Evolutionary conservation across 2,797 vertebrate species (phyloP), one percentile per base, ranked within the genome.

Genomic region (Schizopygopsis pylzovi): DNA sequence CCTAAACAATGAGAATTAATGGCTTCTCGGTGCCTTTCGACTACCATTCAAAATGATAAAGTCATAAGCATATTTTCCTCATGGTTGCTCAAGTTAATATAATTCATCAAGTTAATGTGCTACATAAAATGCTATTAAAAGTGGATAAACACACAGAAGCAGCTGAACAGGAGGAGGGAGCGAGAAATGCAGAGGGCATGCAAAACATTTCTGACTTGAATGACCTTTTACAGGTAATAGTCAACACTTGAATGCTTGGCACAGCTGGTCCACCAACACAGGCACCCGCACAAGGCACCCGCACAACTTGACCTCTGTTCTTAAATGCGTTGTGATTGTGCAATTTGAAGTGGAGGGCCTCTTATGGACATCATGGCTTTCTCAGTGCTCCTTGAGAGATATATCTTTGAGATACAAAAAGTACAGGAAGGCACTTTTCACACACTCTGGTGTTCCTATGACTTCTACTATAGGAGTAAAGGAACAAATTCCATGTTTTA

Each of bases 21-120:
- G 43, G 47, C 81, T 79, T 82, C 33, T 54, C 63, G 83, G 45
- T 63, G 39, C 61, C 52, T 41, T 86, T 82, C 72, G 81, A 87
- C 80, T 77, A 75, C 37, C 47, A 41, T 79, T 85, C 80, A 65
- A 72, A 87, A 79, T 83, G 82, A 87, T 73, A 86, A 72, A 89
- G 88, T 82, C 87, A 88, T 81, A 81, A 83, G 56, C 73, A 85
- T 77, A 88, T 90, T 90, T 90, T 89, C 85, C 83, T 85, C 82
- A 88, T 45, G 54, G 82, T 79, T 72, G 76, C 86, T 70, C 77
- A 81, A 81, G 87, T 86, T 90, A 90, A 90, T 88, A 80, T 86
- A 88, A 90, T 92, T 91, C 78, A 90, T 91, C 89, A 91, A 78
- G 71, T 87, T 90, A 92, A 89, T 90, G 88, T 85, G 76, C 80